Conservation (phyloP, 2,797 vertebrate genomes). For the Tokudaia tokunoshimensis region DNA sequence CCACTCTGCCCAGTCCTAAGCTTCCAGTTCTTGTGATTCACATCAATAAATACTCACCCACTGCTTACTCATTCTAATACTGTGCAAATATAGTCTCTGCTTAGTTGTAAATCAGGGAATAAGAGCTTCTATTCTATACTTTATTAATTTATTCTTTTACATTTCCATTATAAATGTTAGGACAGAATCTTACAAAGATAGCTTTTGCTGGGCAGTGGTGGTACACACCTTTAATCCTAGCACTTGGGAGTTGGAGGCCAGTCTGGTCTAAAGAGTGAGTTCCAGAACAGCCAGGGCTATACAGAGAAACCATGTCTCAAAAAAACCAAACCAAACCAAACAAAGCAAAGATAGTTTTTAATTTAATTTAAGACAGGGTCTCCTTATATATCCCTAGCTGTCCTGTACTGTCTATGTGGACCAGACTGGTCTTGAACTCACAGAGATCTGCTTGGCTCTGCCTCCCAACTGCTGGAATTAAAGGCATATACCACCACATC, state of each 20-base stretch:
- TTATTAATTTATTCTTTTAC: slow-evolving; percentile 39
- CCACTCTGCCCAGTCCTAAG: neutral
- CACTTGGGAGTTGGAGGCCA: too few species aligned
- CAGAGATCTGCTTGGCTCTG: neutral
- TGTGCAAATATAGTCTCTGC: neutral
- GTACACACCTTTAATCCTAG: too few species aligned
- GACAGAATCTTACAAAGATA: slow-evolving; percentile 26
- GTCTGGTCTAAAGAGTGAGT: too few species aligned
- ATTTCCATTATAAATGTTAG: neutral
- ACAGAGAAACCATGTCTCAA: too few species aligned
- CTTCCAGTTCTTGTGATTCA: slow-evolving; percentile 13
- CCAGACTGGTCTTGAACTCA: neutral
- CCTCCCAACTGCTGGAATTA: neutral
- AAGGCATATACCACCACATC: neutral
- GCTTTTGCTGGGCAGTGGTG: too few species aligned
- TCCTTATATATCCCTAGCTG: neutral
- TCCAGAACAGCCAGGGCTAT: too few species aligned
- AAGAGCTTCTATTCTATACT: slow-evolving; percentile 9
- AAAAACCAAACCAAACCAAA: too few species aligned
- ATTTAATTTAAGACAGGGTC: neutral
- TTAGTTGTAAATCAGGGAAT: neutral
- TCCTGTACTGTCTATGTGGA: neutral
- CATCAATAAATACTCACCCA: neutral
- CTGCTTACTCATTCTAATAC: neutral
- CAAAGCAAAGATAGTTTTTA: neutral